A percentile compares a stretch with the other conserved stretches of the same genome.
Evolutionary conservation across 2,888 invertebrate species (phyloP).

Genomic region (Tinea semifulvella): DNA sequence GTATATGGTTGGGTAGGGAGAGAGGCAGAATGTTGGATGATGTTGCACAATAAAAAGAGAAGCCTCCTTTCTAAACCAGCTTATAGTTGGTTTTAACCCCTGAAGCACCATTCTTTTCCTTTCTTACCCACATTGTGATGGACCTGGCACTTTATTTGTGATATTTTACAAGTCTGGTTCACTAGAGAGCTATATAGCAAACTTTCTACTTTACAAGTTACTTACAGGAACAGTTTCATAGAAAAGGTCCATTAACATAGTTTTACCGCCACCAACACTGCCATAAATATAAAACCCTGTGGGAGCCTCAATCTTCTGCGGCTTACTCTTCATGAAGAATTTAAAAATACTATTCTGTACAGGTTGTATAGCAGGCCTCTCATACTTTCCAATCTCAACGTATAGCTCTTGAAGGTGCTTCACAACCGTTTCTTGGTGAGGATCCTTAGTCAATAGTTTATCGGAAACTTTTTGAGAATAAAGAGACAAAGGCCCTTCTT

Average conservation of each 20-base stretch:
- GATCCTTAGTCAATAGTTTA: constrained; percentile 72
- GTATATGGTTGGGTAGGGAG: too few species aligned
- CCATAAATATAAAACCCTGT: constrained; percentile 90
- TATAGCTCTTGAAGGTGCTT: constrained; percentile 75
- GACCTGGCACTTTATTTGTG: too few species aligned
- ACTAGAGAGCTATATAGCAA: too few species aligned
- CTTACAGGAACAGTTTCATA: constrained; percentile 69
- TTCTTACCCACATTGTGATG: too few species aligned
- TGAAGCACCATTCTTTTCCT: too few species aligned
- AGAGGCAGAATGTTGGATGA: too few species aligned
- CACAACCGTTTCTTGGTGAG: constrained; percentile 76
- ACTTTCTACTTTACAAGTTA: constrained; percentile 6
- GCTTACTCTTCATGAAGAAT: constrained; percentile 40
- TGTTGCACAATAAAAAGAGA: too few species aligned
- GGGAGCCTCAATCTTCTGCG: constrained; percentile 63
- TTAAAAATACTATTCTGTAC: constrained; percentile 35
- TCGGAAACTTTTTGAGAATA: constrained; percentile 67
- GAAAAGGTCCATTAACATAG: constrained; percentile 99
- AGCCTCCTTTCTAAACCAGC: too few species aligned
- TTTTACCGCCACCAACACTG: constrained; percentile 95
- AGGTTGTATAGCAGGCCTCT: constrained; percentile 35
- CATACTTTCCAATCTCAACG: constrained; percentile 68
- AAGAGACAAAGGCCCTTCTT: constrained; percentile 56
- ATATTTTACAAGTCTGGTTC: too few species aligned
- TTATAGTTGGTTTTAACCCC: too few species aligned